phyloP scores from a whole-genome alignment of 2,888 invertebrate species.

The Phasia obesa region DNA sequence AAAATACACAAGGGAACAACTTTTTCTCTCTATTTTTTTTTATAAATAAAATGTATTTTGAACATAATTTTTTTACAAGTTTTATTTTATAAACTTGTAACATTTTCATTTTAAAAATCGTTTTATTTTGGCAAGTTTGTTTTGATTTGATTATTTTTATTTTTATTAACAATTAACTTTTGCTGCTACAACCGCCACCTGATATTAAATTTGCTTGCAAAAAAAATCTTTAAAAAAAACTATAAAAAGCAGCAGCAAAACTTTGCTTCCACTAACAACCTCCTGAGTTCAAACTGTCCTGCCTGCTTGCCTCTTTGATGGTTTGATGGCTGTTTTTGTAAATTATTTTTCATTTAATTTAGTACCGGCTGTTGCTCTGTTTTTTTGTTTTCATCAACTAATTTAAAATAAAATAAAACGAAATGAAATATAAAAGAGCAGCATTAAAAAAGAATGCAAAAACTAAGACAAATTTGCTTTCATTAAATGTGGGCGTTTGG shows the following conservation, averaged over 20 bases:
- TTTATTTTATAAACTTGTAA: neutral
- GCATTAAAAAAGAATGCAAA: neutral
- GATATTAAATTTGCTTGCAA: constrained; percentile 5
- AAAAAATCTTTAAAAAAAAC: neutral
- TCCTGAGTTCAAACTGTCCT: neutral
- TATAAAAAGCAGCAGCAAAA: neutral
- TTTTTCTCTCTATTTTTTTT: neutral
- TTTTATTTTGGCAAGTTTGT: too few relatives aligned
- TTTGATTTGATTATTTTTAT: too few relatives aligned
- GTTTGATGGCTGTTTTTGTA: constrained; percentile 2
- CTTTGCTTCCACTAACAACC: neutral
- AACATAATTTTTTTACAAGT: too few relatives aligned
- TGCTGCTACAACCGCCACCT: constrained; percentile 5
- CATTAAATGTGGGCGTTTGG: constrained; percentile 61
- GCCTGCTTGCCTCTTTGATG: neutral
- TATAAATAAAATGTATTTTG: neutral
- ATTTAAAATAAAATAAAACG: constrained; percentile 28
- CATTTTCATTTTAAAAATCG: too few relatives aligned
- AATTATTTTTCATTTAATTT: constrained; percentile 39
- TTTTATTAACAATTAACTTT: constrained; percentile 35
- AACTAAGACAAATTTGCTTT: constrained; percentile 51
- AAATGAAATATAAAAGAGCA: neutral
- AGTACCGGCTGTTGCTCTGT: constrained; percentile 21
- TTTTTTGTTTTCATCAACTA: constrained; percentile 13
- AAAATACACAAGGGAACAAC: neutral